Evolutionary conservation across 2,797 vertebrate genomes (phyloP).

Genomic region (Bovichtus diacanthus): DNA sequence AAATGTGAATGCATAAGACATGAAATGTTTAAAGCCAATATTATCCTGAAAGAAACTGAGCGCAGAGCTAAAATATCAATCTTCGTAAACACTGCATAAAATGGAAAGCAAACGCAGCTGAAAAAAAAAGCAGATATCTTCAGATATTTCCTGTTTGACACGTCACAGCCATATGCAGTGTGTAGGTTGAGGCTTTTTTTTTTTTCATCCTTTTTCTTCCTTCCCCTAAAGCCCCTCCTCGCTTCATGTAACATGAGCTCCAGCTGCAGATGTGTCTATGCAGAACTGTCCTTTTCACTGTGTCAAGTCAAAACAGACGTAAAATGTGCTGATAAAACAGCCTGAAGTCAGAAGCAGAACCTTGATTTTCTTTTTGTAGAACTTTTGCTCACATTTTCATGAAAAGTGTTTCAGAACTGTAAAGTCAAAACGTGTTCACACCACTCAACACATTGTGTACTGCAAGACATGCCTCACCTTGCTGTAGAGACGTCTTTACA

Average conservation of each 20-base stretch:
- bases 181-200: neutral
- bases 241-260: conserved; percentile 56
- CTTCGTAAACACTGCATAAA: neutral
- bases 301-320: conserved; percentile 59
- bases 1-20: neutral
- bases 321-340: conserved; percentile 26
- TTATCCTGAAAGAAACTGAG: neutral
- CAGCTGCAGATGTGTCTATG: conserved; percentile 32
- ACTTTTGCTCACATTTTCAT: neutral
- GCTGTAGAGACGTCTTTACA: conserved; percentile 80
- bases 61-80: neutral
- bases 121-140: neutral
- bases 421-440: neutral
- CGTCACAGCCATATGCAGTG: neutral
- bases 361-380: neutral
- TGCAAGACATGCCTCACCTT: conserved; percentile 69
- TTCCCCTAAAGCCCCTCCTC: conserved; percentile 34
- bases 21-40: neutral
- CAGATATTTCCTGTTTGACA: conserved; percentile 46
- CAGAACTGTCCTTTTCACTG: conserved; percentile 28
- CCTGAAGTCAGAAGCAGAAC: neutral
- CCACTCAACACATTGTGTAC: neutral
- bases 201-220: conserved; percentile 7
- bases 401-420: neutral
- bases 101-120: neutral